phyloP scores from a whole-genome alignment of 2,888 invertebrate genomes.

The Idaea dimidiata region DNA sequence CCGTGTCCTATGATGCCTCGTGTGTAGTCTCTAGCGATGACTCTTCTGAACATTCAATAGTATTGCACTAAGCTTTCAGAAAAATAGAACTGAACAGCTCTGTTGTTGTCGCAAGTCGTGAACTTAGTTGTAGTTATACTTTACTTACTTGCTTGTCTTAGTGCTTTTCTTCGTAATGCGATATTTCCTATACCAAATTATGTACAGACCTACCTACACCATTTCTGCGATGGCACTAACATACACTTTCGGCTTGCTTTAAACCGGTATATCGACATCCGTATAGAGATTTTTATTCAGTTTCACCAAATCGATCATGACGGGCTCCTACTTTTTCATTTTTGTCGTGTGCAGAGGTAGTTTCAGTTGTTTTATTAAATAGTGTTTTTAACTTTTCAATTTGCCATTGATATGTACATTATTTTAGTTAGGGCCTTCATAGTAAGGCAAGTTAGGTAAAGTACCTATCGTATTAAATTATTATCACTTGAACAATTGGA shows the following conservation, averaged over 20 bases:
- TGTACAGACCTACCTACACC: too few relatives aligned
- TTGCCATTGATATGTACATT: constrained; percentile 1
- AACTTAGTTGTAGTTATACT: too few relatives aligned
- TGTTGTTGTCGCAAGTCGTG: too few relatives aligned
- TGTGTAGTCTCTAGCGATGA: neutral
- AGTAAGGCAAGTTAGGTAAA: too few relatives aligned
- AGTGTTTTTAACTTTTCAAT: constrained; percentile 9
- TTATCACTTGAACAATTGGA: too few relatives aligned
- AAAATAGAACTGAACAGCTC: neutral
- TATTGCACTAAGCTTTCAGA: neutral
- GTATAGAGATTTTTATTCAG: constrained; percentile 36
- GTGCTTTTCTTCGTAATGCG: neutral
- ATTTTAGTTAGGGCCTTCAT: neutral
- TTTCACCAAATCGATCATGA: constrained; percentile 35
- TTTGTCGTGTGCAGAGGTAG: constrained; percentile 4
- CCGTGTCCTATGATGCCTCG: neutral
- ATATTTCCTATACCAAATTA: constrained; percentile 27
- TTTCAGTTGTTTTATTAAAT: constrained; percentile 2
- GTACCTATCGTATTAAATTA: too few relatives aligned
- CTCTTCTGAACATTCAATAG: too few relatives aligned
- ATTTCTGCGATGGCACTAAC: constrained; percentile 28
- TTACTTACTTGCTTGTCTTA: neutral
- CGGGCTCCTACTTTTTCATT: constrained; percentile 14
- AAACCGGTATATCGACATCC: constrained; percentile 29
- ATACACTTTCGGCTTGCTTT: constrained; percentile 29